Evolutionary conservation across 2,113 vertebrate species (phyloP).

Genomic region (Chelonoidis abingdonii): DNA sequence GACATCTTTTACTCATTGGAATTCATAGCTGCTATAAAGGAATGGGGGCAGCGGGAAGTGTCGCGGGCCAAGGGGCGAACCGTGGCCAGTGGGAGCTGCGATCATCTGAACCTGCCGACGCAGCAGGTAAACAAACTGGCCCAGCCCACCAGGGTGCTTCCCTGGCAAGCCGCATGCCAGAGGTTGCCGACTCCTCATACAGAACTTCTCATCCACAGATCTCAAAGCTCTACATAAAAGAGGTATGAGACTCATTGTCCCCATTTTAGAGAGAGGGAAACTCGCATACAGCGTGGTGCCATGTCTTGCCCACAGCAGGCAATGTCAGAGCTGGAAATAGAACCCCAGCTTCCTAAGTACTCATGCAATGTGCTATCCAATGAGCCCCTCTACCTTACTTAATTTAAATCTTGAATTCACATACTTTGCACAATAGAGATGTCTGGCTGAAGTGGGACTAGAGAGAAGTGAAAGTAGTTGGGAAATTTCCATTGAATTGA

Average conservation of each 20-base stretch:
- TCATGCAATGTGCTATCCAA: neutral
- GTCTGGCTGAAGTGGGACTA: neutral
- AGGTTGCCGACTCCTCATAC: neutral
- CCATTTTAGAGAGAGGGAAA: neutral
- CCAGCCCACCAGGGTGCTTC: no score
- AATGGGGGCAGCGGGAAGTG: no score
- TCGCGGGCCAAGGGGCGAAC: no score
- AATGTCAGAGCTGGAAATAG: neutral
- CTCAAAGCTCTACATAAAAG: neutral
- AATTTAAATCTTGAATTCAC: neutral
- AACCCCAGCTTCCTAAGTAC: neutral
- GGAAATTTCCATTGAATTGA: neutral
- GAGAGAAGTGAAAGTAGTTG: neutral
- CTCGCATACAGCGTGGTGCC: neutral
- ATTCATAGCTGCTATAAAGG: neutral
- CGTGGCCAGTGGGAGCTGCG: no score
- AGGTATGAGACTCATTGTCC: neutral
- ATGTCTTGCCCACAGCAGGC: no score
- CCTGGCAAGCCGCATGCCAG: no score
- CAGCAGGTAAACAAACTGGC: no score
- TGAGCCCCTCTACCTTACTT: neutral
- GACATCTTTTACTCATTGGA: neutral
- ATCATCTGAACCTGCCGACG: no score
- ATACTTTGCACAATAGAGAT: neutral
- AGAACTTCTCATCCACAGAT: neutral